Evolutionary conservation across 2,888 invertebrate genomes (phyloP).

Genomic region (Microctonus aethiopoides): DNA sequence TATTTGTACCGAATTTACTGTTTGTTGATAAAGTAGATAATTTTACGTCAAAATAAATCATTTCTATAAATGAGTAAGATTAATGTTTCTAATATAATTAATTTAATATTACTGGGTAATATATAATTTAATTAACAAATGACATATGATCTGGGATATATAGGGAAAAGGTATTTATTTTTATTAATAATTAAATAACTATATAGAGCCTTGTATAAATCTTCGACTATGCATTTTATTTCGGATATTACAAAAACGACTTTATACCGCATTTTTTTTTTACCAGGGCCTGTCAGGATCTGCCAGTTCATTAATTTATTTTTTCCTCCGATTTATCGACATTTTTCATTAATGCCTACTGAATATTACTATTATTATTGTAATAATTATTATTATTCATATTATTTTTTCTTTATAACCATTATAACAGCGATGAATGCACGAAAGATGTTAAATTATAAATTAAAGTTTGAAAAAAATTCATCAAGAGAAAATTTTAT

Average conservation of each 20-base stretch:
- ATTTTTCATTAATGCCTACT: neutral
- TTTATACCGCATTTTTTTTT: constrained; percentile 56
- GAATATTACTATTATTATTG: neutral
- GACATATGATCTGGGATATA: neutral
- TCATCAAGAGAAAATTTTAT: neutral
- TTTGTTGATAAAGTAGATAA: neutral
- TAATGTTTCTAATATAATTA: too few relatives aligned
- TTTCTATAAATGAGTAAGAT: too few relatives aligned
- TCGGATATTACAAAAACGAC: constrained; percentile 64
- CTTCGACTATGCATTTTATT: constrained; percentile 61
- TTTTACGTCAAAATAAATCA: too few relatives aligned
- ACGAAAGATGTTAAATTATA: neutral
- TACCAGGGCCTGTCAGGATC: constrained; percentile 51
- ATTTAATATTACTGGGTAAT: too few relatives aligned
- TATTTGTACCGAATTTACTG: too few relatives aligned
- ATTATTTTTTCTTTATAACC: neutral
- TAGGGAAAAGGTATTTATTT: neutral
- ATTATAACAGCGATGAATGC: constrained; percentile 11
- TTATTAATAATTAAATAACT: constrained; percentile 8
- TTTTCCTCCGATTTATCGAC: neutral
- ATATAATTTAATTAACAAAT: neutral
- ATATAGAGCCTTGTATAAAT: constrained; percentile 39
- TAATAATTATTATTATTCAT: neutral
- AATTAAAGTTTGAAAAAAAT: constrained; percentile 1
- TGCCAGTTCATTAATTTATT: constrained; percentile 44